These are phyloP conservation scores for Drosophila ezoana DNA, from an alignment of 2,888 invertebrate species.

Conservation along the genomic window DNA sequence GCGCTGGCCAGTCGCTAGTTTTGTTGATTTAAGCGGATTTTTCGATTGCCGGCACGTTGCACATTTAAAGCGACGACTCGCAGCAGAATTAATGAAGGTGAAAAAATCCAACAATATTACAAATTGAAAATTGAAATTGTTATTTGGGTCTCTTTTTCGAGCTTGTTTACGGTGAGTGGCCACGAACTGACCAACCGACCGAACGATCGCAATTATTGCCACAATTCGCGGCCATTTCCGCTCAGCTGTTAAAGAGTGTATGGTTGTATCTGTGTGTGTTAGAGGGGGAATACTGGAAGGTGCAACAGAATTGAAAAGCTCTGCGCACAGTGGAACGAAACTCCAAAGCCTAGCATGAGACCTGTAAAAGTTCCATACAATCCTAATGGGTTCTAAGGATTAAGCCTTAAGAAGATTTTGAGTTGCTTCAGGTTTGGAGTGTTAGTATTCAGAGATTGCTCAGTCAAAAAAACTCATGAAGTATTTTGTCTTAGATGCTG, in stretches of 20 bases:
- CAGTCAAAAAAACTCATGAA: no score
- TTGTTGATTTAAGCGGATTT: constrained; percentile 62
- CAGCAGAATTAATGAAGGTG: constrained; percentile 54
- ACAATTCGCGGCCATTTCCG: constrained; percentile 73
- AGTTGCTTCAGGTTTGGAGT: no score
- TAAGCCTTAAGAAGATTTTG: no score
- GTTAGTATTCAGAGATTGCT: no score
- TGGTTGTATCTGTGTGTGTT: no score
- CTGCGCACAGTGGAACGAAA: constrained; percentile 32
- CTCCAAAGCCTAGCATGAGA: no score
- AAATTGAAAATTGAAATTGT: constrained; percentile 38
- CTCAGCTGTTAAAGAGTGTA: constrained; percentile 19
- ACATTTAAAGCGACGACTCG: constrained; percentile 31
- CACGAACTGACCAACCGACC: constrained; percentile 20
- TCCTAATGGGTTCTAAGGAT: no score
- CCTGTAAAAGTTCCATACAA: no score
- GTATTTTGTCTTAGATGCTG: no score
- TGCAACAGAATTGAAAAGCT: constrained; percentile 25
- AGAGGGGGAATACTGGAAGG: not conserved
- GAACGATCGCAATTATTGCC: constrained; percentile 58
- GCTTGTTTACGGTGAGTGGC: constrained; percentile 16
- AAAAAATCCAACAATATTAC: constrained; percentile 37
- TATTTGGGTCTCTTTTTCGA: constrained; percentile 26
- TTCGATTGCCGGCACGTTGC: constrained; percentile 45
- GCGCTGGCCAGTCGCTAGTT: constrained; percentile 34